Percentiles rank a stretch among this genome's conserved stretches.
Conservation (phyloP, 2,113 vertebrate species). For the Pelusios castaneus region DNA sequence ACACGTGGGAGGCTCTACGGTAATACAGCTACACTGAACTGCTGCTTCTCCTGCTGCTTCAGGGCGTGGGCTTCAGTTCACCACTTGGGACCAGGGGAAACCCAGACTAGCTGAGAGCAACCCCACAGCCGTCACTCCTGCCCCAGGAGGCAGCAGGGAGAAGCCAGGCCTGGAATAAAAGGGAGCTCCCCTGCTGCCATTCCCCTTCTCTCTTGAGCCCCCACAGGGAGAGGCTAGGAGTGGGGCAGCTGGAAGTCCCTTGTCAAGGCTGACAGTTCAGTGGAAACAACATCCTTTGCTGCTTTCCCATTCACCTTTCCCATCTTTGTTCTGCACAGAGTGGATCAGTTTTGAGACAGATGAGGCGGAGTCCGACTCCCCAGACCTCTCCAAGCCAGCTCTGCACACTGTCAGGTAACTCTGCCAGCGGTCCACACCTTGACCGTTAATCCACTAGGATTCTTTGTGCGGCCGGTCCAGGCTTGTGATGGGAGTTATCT, state of each 20-base stretch:
- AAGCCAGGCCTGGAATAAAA: accelerated
- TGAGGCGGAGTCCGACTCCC: not conserved
- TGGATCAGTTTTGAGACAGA: conserved; percentile 84
- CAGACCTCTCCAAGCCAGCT: accelerated
- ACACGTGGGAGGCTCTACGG: conserved; percentile 83
- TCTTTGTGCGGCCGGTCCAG: not conserved
- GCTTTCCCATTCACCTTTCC: too few species aligned
- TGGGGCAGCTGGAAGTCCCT: not conserved
- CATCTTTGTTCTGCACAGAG: conserved; percentile 71
- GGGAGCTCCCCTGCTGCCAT: accelerated
- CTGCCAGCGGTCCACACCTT: accelerated
- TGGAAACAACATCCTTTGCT: not conserved
- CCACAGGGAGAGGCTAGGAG: accelerated
- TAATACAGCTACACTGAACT: not conserved
- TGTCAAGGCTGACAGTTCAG: not conserved
- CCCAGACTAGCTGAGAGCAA: not conserved
- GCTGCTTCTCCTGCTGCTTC: accelerated
- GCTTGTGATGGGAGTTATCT: not conserved
- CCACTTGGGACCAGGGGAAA: accelerated
- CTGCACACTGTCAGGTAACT: conserved; percentile 31
- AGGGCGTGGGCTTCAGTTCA: not conserved
- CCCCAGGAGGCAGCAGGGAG: not conserved
- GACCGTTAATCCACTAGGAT: accelerated
- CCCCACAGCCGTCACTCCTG: not conserved
- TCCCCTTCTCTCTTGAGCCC: accelerated